Evolutionary conservation across 2,797 vertebrate species (phyloP).

Genomic region (Pyrocephalus nanus): DNA sequence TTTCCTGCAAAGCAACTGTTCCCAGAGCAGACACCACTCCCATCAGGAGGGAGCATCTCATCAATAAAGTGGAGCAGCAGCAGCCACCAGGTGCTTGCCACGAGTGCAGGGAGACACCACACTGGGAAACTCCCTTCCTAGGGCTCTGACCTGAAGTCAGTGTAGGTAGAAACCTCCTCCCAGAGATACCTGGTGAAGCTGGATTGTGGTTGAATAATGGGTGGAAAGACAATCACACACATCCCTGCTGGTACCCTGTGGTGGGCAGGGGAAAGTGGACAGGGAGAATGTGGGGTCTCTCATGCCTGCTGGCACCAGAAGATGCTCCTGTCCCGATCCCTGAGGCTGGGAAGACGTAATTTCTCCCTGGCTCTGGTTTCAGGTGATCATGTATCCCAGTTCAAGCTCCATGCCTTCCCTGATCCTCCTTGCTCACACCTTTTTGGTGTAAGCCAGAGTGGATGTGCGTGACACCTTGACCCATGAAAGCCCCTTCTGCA

Average conservation of each 20-base stretch:
- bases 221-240: rapidly evolving
- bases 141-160: neutral
- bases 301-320: rapidly evolving
- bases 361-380: neutral
- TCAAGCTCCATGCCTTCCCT: neutral
- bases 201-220: rapidly evolving
- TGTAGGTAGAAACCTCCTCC: neutral
- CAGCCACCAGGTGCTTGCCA: neutral
- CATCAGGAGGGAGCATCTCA: neutral
- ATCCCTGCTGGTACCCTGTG: neutral
- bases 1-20: neutral
- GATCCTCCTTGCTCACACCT: neutral
- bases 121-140: neutral
- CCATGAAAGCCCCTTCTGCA: neutral
- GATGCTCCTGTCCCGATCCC: neutral
- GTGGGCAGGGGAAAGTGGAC: neutral
- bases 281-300: neutral
- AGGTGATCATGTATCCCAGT: neutral
- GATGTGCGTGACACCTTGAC: rapidly evolving
- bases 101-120: neutral
- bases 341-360: too few relatives aligned
- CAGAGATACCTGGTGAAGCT: neutral
- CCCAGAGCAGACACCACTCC: neutral
- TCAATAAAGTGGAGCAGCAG: neutral
- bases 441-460: neutral